Base-by-base conservation (phyloP, 2,888 invertebrate species). In the Drosophila falleni region DNA sequence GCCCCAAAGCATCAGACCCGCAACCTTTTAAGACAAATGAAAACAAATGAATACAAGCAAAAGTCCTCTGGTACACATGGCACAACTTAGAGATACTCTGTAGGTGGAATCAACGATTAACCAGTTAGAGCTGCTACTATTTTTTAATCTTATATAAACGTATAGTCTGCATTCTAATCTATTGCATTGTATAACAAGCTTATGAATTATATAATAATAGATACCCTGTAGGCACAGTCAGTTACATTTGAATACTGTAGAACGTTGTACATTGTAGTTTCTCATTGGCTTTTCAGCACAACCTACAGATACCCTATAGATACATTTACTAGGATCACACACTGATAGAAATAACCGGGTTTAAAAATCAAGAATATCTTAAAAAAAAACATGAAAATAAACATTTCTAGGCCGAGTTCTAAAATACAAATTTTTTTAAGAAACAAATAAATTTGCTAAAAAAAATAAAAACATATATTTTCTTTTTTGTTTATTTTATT, bases 21-120 rank as follows among this genome's bases (percentile, higher is more conserved):
- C 79, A 67, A 19, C 37, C 44, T 46, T 59, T 46, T 53, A 78
- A 78, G 78, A 69, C 64, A 81, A 80, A 77, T 80, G 71, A 70
- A 80, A 79, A 69, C 64, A 81, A 80, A 77, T 80, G 71, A 70
- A 80, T 74, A 75, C 80, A 66, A 59, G 65, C 41, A 39, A 59
- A 54, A 19, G 16, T 39, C n/a, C 3, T 2, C 5, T 16, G 1
- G 37, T 3, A 19, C 0, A 4, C 19, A 23, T 5, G 2, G 11
- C 11, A 15, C 2, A 15, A 29, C 58, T 26, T 2, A 2, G 1
- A 8, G 11, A 46, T 46, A 56, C 35, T 46, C 56, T 56, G 19
- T 31, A 54, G 6, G 8, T 10, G 2, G 2, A 6, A 15, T 29
- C 5, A 47, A 29, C 15, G 9, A n/a, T 9, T 16, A 15, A 47